Evolutionary conservation across 2,113 vertebrate genomes (phyloP).

Genomic region (Acinonyx jubatus): DNA sequence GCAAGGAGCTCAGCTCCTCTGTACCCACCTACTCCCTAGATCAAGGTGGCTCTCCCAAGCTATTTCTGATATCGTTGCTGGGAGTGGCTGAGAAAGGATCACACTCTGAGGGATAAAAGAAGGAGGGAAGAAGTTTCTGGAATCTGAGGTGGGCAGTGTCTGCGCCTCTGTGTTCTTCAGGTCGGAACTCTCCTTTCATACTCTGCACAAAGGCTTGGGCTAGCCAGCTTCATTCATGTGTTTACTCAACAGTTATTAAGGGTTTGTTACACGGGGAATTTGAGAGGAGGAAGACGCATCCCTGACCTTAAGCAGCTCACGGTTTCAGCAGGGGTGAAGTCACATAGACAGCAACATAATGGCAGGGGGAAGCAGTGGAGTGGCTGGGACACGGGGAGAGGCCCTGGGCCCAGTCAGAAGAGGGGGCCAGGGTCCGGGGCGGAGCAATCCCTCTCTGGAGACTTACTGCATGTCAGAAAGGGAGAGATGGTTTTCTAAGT

Average conservation of each 20-base stretch:
- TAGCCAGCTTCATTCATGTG: neutral
- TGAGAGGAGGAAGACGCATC: neutral
- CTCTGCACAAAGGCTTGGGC: neutral
- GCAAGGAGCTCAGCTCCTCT: neutral
- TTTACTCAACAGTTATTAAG: neutral
- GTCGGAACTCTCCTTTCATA: neutral
- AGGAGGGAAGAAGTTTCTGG: neutral
- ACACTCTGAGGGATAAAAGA: neutral
- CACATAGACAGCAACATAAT: neutral
- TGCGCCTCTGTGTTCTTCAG: neutral
- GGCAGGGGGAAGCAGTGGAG: neutral
- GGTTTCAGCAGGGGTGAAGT: neutral
- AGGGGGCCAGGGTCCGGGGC: neutral
- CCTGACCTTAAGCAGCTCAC: neutral
- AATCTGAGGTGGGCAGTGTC: neutral
- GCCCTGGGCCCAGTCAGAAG: neutral
- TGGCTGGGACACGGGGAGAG: neutral
- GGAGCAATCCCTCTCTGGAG: neutral
- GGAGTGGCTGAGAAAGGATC: neutral
- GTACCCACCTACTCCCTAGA: neutral
- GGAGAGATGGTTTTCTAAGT: neutral
- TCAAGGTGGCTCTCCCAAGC: neutral
- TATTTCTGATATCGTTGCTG: neutral
- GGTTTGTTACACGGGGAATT: neutral
- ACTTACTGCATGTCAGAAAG: neutral